A percentile compares a stretch with the other conserved stretches of the same genome.
Conservation (phyloP, 2,113 vertebrate species). For the Jaculus jaculus region DNA sequence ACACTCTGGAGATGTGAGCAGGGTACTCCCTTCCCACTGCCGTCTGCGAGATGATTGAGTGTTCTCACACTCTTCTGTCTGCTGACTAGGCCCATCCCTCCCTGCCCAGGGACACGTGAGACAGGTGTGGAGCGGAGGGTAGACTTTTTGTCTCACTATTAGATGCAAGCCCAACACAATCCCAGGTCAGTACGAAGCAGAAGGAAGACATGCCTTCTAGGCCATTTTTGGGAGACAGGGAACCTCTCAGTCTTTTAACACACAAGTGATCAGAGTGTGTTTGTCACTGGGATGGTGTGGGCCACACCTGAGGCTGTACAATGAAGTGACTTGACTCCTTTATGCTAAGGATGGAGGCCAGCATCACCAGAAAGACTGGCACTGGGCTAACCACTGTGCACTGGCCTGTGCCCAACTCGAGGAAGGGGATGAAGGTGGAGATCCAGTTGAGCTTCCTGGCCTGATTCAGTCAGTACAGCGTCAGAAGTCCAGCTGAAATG, state of each 20-base stretch:
- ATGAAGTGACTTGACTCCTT: not conserved
- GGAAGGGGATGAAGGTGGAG: not conserved
- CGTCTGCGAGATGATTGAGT: fast-evolving
- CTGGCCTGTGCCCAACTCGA: fast-evolving
- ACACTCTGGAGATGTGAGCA: too few species aligned
- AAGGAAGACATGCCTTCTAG: too few species aligned
- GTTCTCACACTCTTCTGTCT: fast-evolving
- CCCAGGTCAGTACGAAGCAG: too few species aligned
- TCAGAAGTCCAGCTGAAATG: not conserved
- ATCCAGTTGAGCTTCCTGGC: fast-evolving
- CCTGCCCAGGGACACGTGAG: fast-evolving
- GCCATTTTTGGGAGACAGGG: not conserved
- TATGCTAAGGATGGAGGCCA: not conserved
- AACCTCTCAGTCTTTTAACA: not conserved
- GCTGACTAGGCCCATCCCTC: not conserved
- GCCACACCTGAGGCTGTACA: not conserved
- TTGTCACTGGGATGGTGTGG: not conserved
- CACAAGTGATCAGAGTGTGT: fast-evolving
- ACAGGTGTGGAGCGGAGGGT: fast-evolving
- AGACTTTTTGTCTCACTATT: fast-evolving
- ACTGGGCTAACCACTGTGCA: too few species aligned
- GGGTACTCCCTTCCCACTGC: not conserved
- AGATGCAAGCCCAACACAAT: fast-evolving
- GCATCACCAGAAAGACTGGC: too few species aligned
- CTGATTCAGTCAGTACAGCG: fast-evolving